Evolutionary conservation across 1,140 invertebrate genomes (phyloP), one percentile per base, ranked within the genome.

Genomic region (Lepidotrigona ventralis): DNA sequence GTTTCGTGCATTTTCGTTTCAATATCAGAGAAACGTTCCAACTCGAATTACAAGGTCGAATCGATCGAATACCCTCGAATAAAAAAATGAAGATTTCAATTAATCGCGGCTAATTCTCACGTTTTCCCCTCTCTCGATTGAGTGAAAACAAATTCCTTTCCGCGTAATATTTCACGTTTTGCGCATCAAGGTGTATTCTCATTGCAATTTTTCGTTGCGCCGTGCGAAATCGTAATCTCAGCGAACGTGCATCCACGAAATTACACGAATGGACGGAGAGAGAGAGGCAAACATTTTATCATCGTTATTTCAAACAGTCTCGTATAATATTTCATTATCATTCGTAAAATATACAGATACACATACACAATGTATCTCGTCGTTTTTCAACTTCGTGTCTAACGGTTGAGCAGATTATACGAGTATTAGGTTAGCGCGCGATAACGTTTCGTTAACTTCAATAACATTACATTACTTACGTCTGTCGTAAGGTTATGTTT

Each of bases 391-490:
- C 46, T 23, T 26, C 26, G n/a, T 73, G 56, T 81, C 75, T 66
- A 66, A 81, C 71, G 17, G 19, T 33, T 33, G 53, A 81, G 75
- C 66, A 63, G 69, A 81, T 74, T 66, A 56, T 33, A 51, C 60
- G 58, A 53, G 26, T 46, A 46, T 23, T 71, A 64, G 60, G 60
- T 60, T 46, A 46, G 8, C 64, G 46, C 69, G 23, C 68, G 69
- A 81, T 74, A 74, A 81, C 26, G 69, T 17, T 60, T 60, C 77
- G 26, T 79, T 81, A 64, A n/a, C 64, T 81, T 51, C n/a, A 12
- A 60, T 23, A 39, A 64, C 39, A 9, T 53, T 73, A 64, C 39
- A 9, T 33, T 33, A 8, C 0, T 46, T 8, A 46, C 33, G 33
- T 33, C 3, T 33, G 33, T 33, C 33, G 33, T 33, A 46, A 6